Conservation (phyloP, 2,888 invertebrate genomes). For the Athalia cordata region DNA sequence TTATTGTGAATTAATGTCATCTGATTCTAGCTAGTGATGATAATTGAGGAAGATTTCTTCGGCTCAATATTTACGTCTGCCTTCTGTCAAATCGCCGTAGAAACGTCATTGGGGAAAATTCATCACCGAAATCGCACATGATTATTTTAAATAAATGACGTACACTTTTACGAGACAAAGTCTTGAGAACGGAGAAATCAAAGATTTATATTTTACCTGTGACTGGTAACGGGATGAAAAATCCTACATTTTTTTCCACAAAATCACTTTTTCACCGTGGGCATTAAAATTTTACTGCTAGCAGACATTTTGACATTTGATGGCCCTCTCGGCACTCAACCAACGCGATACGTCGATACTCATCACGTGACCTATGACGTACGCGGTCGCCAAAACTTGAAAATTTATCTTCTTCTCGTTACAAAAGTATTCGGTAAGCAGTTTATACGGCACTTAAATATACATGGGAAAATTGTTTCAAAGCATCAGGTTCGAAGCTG, state of each 20-base stretch:
- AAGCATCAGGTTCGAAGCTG: too few species aligned
- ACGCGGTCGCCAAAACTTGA: slow-evolving; percentile 13
- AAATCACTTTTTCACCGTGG: slow-evolving; percentile 55
- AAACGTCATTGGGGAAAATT: slow-evolving; percentile 43
- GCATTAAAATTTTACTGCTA: slow-evolving; percentile 63
- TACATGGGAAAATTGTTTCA: too few species aligned
- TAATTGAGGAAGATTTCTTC: slow-evolving; percentile 38
- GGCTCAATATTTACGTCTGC: slow-evolving; percentile 62
- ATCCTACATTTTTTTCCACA: slow-evolving; percentile 65
- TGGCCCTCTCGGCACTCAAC: slow-evolving; percentile 51
- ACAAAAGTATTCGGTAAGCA: neutral
- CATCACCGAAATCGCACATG: neutral
- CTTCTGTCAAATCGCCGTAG: slow-evolving; percentile 61
- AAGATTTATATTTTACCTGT: slow-evolving; percentile 58
- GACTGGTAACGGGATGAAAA: slow-evolving; percentile 54
- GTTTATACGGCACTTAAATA: too few species aligned
- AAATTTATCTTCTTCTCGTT: neutral
- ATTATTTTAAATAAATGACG: slow-evolving; percentile 20
- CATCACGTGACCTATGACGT: slow-evolving; percentile 60
- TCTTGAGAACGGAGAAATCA: neutral
- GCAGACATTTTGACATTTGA: slow-evolving; percentile 64
- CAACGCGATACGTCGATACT: slow-evolving; percentile 66
- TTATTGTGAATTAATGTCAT: neutral
- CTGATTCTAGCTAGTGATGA: neutral
- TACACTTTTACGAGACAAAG: neutral